phyloP scores from a whole-genome alignment of 2,888 invertebrate genomes.

The Synanthedon formicaeformis region DNA sequence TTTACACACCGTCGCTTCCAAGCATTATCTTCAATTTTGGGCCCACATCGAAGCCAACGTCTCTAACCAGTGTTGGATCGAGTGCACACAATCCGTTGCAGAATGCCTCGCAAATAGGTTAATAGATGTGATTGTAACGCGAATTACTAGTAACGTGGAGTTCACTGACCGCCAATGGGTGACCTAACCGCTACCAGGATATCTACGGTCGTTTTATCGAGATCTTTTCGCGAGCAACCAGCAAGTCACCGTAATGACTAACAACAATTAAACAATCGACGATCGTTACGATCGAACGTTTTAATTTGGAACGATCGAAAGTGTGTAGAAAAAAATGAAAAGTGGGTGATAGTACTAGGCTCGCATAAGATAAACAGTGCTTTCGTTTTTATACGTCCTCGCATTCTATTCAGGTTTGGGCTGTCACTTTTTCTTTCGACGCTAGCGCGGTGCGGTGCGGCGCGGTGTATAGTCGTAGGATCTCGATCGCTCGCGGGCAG shows the following conservation, averaged over 20 bases:
- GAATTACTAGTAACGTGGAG: constrained; percentile 13
- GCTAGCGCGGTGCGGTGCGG: constrained; percentile 22
- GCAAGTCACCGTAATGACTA: constrained; percentile 34
- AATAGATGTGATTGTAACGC: constrained; percentile 23
- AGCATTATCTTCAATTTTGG: constrained; percentile 25
- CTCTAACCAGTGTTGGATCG: constrained; percentile 12
- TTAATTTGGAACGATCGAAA: not conserved
- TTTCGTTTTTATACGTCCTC: constrained; percentile 69
- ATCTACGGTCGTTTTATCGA: constrained; percentile 24
- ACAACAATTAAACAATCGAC: constrained; percentile 13
- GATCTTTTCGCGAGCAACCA: constrained; percentile 39
- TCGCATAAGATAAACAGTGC: constrained; percentile 21
- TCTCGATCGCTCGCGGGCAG: constrained; percentile 42
- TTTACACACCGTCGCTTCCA: constrained; percentile 31
- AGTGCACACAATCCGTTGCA: constrained; percentile 11
- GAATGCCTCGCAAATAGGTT: constrained; percentile 16
- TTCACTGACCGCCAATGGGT: constrained; percentile 31
- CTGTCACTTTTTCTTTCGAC: constrained; percentile 70
- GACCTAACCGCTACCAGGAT: constrained; percentile 37
- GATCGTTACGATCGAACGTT: not conserved
- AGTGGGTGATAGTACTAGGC: constrained; percentile 5
- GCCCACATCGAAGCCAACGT: constrained; percentile 17
- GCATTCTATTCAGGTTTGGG: constrained; percentile 65
- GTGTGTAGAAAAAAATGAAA: not conserved
- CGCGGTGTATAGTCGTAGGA: constrained; percentile 27